These are phyloP conservation scores for Pipistrellus kuhlii DNA, from an alignment of 2,797 vertebrate species.

Conservation along the genomic window DNA sequence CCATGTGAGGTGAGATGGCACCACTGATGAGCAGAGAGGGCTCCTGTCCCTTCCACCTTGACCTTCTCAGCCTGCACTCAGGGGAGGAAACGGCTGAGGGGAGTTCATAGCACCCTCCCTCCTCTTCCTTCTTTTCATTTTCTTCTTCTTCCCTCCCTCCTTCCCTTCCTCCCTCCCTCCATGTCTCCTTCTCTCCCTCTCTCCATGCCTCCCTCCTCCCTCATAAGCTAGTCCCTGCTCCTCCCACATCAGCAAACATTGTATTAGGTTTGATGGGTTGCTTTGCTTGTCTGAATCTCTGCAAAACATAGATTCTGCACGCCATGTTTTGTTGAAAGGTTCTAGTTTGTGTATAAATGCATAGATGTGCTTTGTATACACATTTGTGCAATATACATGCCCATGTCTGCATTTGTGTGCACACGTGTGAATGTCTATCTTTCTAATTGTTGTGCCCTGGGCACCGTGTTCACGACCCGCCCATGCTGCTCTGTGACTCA, in stretches of 20 bases:
- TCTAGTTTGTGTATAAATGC: not conserved
- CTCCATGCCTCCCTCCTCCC: no score
- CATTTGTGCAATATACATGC: not conserved
- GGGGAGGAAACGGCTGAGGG: no score
- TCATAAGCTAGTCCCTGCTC: not conserved
- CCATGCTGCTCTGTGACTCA: not conserved
- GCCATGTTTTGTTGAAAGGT: not conserved
- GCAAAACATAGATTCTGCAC: not conserved
- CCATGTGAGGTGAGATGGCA: not conserved
- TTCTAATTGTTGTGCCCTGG: not conserved
- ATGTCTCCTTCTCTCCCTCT: no score
- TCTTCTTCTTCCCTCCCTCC: accelerated
- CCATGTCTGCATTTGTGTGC: no score
- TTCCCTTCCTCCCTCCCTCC: no score
- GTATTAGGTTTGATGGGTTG: not conserved
- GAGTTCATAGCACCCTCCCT: no score
- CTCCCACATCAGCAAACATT: not conserved
- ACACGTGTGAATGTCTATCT: not conserved
- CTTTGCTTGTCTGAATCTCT: not conserved
- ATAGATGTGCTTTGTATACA: not conserved
- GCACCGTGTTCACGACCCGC: accelerated
- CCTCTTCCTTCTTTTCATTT: not conserved
- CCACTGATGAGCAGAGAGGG: not conserved
- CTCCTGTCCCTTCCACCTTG: no score
- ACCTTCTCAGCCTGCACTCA: no score